A percentile compares a stretch with the other conserved stretches of the same genome.
Evolutionary conservation across 2,797 vertebrate genomes (phyloP).

Genomic region (Aulostomus chinensis): DNA sequence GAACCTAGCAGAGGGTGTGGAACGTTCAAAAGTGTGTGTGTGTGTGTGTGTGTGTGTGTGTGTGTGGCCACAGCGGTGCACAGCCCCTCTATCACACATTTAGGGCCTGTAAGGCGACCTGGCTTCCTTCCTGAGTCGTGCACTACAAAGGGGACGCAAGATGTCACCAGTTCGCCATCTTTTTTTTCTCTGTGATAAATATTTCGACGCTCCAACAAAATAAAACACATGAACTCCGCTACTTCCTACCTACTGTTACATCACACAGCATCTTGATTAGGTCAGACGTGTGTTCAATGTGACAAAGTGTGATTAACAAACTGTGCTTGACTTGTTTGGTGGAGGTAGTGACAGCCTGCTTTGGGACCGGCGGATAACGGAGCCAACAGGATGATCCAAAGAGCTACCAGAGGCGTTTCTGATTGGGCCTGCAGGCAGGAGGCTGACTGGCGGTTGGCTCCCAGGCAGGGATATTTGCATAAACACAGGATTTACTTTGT

Average conservation of each 20-base stretch:
- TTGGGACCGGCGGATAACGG: slow-evolving; percentile 59
- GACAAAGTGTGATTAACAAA: slow-evolving; percentile 42
- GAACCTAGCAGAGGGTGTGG: slow-evolving; percentile 20
- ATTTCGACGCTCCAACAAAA: no score
- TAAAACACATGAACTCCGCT: no score
- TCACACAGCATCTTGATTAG: slow-evolving; percentile 57
- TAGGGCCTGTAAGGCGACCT: slow-evolving; percentile 33
- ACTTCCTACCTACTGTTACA: slow-evolving; percentile 21
- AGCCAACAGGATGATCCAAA: slow-evolving; percentile 41
- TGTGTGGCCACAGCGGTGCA: slow-evolving; percentile 22
- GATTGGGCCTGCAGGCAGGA: slow-evolving; percentile 62
- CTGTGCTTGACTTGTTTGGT: slow-evolving; percentile 59
- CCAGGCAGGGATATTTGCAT: slow-evolving; percentile 66
- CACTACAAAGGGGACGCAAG: slow-evolving; percentile 16
- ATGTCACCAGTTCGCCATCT: slow-evolving; percentile 6
- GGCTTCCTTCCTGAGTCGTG: slow-evolving; percentile 37
- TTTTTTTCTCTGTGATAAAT: slow-evolving; percentile 28
- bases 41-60: background rate
- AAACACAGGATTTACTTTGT: slow-evolving; percentile 43
- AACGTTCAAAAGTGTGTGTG: no score
- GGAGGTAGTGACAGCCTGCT: slow-evolving; percentile 64
- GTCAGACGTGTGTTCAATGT: slow-evolving; percentile 28
- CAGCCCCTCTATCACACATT: slow-evolving; percentile 17
- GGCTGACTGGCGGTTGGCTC: slow-evolving; percentile 29
- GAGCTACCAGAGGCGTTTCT: slow-evolving; percentile 35